phyloP scores from a whole-genome alignment of 2,797 vertebrate genomes.

The Cercopithecus hamlyni region DNA sequence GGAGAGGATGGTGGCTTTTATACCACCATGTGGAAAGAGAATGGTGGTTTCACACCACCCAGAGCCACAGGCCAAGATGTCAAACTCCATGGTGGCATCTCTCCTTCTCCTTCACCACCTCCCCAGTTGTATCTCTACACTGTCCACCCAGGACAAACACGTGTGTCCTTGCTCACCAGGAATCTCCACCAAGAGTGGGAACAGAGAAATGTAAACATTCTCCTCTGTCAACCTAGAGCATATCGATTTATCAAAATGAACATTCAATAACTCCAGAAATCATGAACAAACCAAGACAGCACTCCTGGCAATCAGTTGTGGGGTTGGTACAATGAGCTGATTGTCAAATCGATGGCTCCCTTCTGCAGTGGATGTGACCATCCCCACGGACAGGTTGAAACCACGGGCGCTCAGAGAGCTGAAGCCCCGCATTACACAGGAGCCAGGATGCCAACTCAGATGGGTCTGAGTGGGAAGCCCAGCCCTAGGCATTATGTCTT shows the following conservation, averaged over 20 bases:
- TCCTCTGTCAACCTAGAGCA: background rate
- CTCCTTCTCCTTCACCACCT: background rate
- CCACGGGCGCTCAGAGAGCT: background rate
- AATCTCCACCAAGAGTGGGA: background rate
- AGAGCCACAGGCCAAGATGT: background rate
- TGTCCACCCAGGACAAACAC: background rate
- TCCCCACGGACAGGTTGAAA: background rate
- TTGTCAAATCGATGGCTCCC: background rate
- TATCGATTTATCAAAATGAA: background rate
- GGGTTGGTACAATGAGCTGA: background rate
- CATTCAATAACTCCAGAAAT: background rate
- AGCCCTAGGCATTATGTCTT: accelerated
- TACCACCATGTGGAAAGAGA: background rate
- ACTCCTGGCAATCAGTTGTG: accelerated
- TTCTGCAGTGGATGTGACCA: accelerated
- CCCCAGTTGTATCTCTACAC: accelerated
- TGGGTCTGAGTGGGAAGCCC: accelerated
- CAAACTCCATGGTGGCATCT: accelerated
- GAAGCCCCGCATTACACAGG: accelerated
- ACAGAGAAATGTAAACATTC: background rate
- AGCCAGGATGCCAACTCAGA: accelerated
- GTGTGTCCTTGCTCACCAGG: background rate
- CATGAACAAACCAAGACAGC: no score
- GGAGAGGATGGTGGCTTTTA: background rate
- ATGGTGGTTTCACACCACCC: background rate